Evolutionary conservation across 2,888 invertebrate species (phyloP).

Genomic region (Lypha dubia): DNA sequence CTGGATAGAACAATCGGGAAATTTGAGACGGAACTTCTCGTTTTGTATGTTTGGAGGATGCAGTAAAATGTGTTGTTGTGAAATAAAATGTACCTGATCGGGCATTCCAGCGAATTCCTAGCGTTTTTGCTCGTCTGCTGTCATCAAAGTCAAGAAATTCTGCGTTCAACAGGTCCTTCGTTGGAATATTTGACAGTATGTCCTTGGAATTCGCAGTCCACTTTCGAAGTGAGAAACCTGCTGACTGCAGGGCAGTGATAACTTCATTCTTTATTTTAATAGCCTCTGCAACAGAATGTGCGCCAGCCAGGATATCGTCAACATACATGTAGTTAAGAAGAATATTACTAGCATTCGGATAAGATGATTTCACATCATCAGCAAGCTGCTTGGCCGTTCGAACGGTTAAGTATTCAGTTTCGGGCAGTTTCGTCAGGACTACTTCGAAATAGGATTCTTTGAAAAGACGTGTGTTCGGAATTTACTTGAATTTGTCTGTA

Average conservation of each 20-base stretch:
- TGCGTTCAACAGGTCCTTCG: no score
- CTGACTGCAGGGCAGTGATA: neutral
- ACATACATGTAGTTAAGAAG: neutral
- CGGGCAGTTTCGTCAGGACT: neutral
- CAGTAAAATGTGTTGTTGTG: no score
- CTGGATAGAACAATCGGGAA: constrained; percentile 9
- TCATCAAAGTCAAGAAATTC: no score
- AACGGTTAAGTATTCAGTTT: constrained; percentile 2
- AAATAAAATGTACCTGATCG: no score
- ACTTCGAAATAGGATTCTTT: neutral
- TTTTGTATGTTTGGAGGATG: no score
- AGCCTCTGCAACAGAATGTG: neutral
- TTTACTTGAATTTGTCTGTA: neutral
- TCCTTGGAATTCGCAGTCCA: no score
- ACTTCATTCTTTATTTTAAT: neutral
- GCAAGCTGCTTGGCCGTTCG: constrained; percentile 7
- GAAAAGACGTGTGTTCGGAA: neutral
- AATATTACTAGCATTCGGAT: neutral
- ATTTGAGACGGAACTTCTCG: constrained; percentile 7
- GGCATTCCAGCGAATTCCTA: no score
- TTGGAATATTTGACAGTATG: no score
- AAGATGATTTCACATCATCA: neutral
- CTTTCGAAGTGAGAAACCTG: no score
- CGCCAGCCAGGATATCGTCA: neutral
- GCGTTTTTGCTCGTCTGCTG: no score